Percentiles rank a stretch among this genome's conserved stretches.
phyloP scores from a whole-genome alignment of 2,797 vertebrate species.

The Chelmon rostratus region DNA sequence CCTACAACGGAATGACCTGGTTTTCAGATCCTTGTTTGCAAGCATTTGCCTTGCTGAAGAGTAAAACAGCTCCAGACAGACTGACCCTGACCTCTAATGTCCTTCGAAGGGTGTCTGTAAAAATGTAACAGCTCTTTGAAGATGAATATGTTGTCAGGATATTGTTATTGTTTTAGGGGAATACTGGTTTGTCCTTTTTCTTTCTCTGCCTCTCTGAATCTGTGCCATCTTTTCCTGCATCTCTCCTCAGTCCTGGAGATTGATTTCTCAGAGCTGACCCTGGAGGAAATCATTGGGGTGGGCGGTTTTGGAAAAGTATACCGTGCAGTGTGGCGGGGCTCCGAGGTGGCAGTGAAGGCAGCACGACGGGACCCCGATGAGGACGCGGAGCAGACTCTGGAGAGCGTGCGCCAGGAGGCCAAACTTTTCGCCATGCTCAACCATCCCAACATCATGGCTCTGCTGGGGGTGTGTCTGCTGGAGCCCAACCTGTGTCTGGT shows the following conservation, averaged over 20 bases:
- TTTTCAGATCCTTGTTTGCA: conserved; percentile 40
- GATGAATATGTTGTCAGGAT: neutral
- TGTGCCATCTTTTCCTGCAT: neutral
- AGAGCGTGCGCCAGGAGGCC: conserved; percentile 97
- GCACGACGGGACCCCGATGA: conserved; percentile 96
- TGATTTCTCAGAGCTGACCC: conserved; percentile 92
- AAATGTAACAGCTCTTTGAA: neutral
- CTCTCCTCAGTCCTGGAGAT: conserved; percentile 91
- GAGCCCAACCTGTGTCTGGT: conserved; percentile 97
- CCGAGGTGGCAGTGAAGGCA: conserved; percentile 96
- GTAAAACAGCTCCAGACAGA: conserved; percentile 2
- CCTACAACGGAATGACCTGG: conserved; percentile 48
- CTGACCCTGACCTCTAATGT: conserved; percentile 15
- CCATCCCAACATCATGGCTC: conserved; percentile 96
- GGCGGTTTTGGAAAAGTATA: conserved; percentile 98
- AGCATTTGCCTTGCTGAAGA: neutral
- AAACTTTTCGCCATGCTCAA: conserved; percentile 97
- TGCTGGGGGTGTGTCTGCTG: conserved; percentile 93
- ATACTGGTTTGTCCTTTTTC: neutral
- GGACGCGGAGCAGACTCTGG: conserved; percentile 93
- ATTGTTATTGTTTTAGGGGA: neutral
- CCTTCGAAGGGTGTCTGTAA: neutral
- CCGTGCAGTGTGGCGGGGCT: conserved; percentile 92
- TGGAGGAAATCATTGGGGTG: conserved; percentile 97
- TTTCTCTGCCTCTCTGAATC: conserved; percentile 1